A percentile compares a stretch with the other conserved stretches of the same genome.
Conservation (phyloP, 2,888 invertebrate species). For the Troides aeacus region DNA sequence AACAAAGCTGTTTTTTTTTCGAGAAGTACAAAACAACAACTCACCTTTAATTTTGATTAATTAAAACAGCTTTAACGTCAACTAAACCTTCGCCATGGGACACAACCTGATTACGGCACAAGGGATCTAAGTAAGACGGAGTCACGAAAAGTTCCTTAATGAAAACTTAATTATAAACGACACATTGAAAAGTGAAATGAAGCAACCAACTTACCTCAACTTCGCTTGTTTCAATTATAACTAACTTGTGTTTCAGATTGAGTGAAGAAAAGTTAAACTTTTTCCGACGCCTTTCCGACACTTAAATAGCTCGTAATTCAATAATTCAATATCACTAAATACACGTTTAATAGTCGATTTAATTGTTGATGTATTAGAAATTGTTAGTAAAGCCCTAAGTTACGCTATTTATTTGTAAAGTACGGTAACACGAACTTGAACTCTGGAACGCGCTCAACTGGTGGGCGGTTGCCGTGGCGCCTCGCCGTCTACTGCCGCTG, state of each 20-base stretch:
- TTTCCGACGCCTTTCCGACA: too few species aligned
- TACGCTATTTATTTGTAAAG: conserved; percentile 16
- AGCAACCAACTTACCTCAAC: neutral
- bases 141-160: conserved; percentile 20
- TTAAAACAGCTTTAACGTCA: conserved; percentile 5
- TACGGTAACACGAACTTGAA: conserved; percentile 23
- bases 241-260: too few species aligned
- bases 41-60: neutral
- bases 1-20: too few species aligned
- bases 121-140: neutral
- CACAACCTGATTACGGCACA: conserved; percentile 9
- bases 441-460: conserved; percentile 27
- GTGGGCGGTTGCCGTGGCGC: conserved; percentile 27
- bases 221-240: too few species aligned
- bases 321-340: too few species aligned
- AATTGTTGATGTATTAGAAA: too few species aligned
- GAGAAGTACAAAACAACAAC: too few species aligned
- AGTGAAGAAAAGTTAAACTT: too few species aligned
- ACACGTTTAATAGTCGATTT: too few species aligned
- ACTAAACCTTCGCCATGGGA: conserved; percentile 16
- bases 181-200: neutral
- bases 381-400: too few species aligned
- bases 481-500: conserved; percentile 27
- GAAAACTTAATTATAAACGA: conserved; percentile 19
- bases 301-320: too few species aligned